phyloP scores from a whole-genome alignment of 1,140 invertebrate species.

The Colletes gigas region DNA sequence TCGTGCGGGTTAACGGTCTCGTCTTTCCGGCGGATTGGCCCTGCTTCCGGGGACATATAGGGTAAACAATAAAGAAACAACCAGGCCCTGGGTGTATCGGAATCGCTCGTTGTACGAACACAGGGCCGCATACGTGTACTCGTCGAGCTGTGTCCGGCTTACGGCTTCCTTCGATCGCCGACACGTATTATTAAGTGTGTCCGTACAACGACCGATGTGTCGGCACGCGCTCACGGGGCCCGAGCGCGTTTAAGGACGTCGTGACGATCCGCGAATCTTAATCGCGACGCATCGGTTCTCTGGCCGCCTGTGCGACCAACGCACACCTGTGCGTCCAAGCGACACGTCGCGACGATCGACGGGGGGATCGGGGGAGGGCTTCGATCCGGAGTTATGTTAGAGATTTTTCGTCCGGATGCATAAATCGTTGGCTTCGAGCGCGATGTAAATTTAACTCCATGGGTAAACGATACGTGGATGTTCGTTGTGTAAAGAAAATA shows the following conservation, averaged over 20 bases:
- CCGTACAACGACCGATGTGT: conserved; percentile 75
- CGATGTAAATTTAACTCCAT: no score
- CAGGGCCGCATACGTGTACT: conserved; percentile 40
- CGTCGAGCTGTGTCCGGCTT: conserved; percentile 45
- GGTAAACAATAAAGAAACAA: conserved; percentile 78
- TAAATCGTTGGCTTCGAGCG: no score
- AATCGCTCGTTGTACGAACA: conserved; percentile 30
- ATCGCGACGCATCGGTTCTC: neutral
- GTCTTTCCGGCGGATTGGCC: conserved; percentile 81
- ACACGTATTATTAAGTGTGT: conserved; percentile 76
- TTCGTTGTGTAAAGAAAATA: no score
- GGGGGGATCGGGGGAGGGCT: no score
- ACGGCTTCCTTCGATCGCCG: conserved; percentile 30
- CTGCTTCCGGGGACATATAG: conserved; percentile 82
- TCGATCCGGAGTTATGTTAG: no score
- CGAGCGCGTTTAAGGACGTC: conserved; percentile 54
- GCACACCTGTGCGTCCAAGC: neutral
- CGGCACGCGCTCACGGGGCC: conserved; percentile 69
- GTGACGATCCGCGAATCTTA: conserved; percentile 46
- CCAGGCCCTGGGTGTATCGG: conserved; percentile 42
- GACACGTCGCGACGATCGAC: neutral
- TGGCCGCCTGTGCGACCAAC: neutral
- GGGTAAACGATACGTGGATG: no score
- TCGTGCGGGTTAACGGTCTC: conserved; percentile 80
- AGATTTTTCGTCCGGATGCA: no score